These are phyloP conservation scores for Ostrea edulis DNA, from an alignment of 1,140 invertebrate species.

Conservation along the genomic window DNA sequence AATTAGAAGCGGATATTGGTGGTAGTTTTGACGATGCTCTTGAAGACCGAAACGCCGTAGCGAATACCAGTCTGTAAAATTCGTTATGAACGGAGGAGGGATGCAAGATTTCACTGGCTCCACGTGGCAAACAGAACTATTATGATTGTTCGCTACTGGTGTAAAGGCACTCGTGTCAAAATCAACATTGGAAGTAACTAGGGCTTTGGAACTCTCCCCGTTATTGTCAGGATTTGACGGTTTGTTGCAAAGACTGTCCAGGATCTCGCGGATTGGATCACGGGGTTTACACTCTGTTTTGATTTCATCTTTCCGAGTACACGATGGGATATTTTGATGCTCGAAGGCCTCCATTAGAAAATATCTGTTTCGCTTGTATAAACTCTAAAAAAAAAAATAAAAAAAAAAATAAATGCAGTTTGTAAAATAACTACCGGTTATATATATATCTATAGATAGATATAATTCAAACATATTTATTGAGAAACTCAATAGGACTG, in stretches of 20 bases:
- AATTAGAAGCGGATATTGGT: background rate
- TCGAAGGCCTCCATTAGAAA: background rate
- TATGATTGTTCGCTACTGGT: slow-evolving; percentile 44
- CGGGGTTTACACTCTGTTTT: slow-evolving; percentile 52
- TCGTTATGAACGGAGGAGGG: background rate
- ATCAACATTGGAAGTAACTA: slow-evolving; percentile 13
- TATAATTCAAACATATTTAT: too few species aligned
- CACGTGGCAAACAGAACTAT: too few species aligned
- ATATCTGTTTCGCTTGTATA: too few species aligned
- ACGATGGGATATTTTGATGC: background rate
- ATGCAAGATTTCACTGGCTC: background rate
- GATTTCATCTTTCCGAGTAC: background rate
- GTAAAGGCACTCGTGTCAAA: slow-evolving; percentile 52
- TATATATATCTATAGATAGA: too few species aligned
- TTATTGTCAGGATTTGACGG: slow-evolving; percentile 9
- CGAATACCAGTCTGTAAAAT: slow-evolving; percentile 11
- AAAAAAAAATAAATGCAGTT: too few species aligned
- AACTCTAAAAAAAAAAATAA: too few species aligned
- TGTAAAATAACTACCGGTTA: too few species aligned
- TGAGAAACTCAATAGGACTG: too few species aligned
- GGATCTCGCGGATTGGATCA: slow-evolving; percentile 63
- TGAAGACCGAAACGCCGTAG: background rate
- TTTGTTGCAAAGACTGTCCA: slow-evolving; percentile 60
- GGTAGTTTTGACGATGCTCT: background rate
- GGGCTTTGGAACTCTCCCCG: background rate